These are phyloP conservation scores for Equus quagga DNA, from an alignment of 2,113 vertebrate genomes.

Conservation along the genomic window DNA sequence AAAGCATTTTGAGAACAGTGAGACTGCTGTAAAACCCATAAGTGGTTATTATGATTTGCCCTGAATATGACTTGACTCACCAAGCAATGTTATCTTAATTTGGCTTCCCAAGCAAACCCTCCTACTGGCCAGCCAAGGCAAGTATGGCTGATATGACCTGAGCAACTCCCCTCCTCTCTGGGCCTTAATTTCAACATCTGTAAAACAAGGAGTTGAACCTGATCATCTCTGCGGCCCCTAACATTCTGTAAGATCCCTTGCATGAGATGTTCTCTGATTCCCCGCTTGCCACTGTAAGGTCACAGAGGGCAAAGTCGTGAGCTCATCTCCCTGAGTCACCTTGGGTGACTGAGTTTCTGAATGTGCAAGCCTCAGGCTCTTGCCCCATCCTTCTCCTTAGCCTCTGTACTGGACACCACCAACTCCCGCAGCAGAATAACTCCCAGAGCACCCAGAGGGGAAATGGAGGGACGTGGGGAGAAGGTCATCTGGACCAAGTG, in stretches of 20 bases:
- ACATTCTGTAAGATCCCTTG: neutral
- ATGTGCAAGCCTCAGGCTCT: neutral
- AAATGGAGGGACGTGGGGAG: neutral
- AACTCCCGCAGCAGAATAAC: neutral
- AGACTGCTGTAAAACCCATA: neutral
- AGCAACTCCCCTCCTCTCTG: neutral
- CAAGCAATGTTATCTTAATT: constrained; percentile 2
- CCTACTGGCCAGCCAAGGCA: neutral
- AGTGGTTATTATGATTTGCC: neutral
- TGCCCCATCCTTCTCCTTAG: neutral
- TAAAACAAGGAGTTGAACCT: neutral
- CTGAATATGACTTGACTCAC: constrained; percentile 3
- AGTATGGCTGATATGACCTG: neutral
- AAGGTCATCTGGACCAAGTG: neutral
- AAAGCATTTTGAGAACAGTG: constrained; percentile 9
- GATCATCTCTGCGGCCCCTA: neutral
- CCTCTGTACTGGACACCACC: neutral
- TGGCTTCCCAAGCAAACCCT: constrained; percentile 28
- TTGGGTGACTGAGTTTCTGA: neutral
- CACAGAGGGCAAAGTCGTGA: neutral
- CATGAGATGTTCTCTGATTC: neutral
- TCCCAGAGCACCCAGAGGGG: neutral
- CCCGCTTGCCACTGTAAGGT: neutral
- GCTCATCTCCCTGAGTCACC: neutral
- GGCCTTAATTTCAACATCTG: constrained; percentile 29